phyloP scores from a whole-genome alignment of 2,888 invertebrate genomes.

The Agriotes lineatus region DNA sequence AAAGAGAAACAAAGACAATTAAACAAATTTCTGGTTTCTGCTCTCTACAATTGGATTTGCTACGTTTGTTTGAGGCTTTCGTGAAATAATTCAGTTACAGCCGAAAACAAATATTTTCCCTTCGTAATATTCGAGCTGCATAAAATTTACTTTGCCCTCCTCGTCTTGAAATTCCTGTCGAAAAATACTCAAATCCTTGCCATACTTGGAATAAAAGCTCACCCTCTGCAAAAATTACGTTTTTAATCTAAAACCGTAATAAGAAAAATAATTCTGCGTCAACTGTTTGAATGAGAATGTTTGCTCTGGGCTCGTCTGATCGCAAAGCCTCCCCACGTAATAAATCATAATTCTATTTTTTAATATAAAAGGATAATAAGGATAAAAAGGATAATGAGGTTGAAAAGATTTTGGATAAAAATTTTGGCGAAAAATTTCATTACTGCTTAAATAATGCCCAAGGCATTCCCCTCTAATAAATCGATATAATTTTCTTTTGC shows the following conservation, averaged over 20 bases:
- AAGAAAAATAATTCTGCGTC: conserved; percentile 9
- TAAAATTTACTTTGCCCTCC: conserved; percentile 23
- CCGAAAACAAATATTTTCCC: conserved; percentile 32
- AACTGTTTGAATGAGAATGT: conserved; percentile 11
- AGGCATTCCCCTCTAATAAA: conserved; percentile 32
- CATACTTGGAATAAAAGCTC: conserved; percentile 3
- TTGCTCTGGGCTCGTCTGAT: not conserved
- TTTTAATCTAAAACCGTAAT: conserved; percentile 16
- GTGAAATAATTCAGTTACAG: conserved; percentile 24
- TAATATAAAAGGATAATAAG: conserved; percentile 20
- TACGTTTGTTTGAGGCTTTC: conserved; percentile 28
- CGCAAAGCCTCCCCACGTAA: conserved; percentile 10
- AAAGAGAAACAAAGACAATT: conserved; percentile 34
- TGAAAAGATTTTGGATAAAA: conserved; percentile 14
- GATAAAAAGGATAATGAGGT: conserved; percentile 27
- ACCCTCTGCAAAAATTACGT: conserved; percentile 3
- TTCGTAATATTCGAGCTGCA: conserved; percentile 23
- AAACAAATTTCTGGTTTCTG: conserved; percentile 34
- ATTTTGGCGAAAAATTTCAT: conserved; percentile 23
- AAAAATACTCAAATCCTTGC: conserved; percentile 14
- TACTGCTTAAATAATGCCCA: conserved; percentile 26
- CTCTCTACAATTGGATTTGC: conserved; percentile 29
- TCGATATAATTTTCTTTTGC: conserved; percentile 46
- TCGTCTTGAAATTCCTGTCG: conserved; percentile 13
- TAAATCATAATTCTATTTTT: conserved; percentile 27